Evolutionary conservation across 2,888 invertebrate species (phyloP).

Genomic region (Julus scanicus): DNA sequence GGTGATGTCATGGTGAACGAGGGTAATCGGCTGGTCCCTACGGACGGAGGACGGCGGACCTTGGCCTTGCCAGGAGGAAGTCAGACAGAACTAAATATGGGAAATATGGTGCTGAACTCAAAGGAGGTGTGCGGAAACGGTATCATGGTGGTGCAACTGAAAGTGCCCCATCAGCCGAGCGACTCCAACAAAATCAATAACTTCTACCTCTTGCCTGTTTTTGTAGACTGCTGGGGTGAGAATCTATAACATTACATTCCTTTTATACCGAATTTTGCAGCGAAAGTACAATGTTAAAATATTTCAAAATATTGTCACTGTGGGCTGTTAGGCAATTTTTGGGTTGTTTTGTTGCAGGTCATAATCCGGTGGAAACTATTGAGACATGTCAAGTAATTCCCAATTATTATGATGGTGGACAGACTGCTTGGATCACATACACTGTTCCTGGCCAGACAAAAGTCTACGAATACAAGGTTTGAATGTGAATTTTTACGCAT

Average conservation of each 20-base stretch:
- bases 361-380: slow-evolving; percentile 46
- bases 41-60: slow-evolving; percentile 40
- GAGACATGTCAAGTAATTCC: slow-evolving; percentile 56
- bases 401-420: slow-evolving; percentile 56
- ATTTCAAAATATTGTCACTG: neutral
- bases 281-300: no score
- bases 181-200: slow-evolving; percentile 80
- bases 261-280: no score
- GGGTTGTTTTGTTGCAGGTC: slow-evolving; percentile 40
- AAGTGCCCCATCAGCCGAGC: slow-evolving; percentile 74
- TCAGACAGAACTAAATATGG: slow-evolving; percentile 47
- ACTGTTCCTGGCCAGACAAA: slow-evolving; percentile 44
- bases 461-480: slow-evolving; percentile 55
- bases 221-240: slow-evolving; percentile 55
- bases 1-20: slow-evolving; percentile 50
- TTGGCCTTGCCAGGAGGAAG: slow-evolving; percentile 45
- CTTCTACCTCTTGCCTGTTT: slow-evolving; percentile 51
- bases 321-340: neutral
- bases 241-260: neutral
- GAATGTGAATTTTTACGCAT: neutral
- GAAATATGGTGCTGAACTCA: slow-evolving; percentile 43
- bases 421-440: slow-evolving; percentile 55
- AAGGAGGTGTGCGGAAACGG: slow-evolving; percentile 54
- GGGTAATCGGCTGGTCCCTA: slow-evolving; percentile 47
- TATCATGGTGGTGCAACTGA: slow-evolving; percentile 56